Percentiles rank a stretch among this genome's conserved stretches.
Conservation (phyloP, 2,797 vertebrate species). For the Anolis apletophallus region DNA sequence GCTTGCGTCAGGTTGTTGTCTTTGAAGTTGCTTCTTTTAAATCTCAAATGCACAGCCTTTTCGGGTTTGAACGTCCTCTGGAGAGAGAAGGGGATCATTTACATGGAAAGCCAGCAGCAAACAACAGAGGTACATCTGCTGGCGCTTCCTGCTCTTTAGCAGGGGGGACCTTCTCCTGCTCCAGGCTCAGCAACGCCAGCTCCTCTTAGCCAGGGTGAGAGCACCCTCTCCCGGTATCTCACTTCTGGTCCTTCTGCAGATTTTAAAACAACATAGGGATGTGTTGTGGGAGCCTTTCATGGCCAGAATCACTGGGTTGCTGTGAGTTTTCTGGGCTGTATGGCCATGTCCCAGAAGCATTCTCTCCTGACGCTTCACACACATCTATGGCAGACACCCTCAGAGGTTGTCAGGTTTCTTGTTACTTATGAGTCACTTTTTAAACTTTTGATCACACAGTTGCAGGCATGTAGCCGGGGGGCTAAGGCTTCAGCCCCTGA, state of each 20-base stretch:
- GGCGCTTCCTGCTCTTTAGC: background rate
- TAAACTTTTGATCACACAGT: no score
- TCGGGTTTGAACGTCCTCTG: background rate
- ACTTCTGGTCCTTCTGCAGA: background rate
- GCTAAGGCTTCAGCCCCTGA: no score
- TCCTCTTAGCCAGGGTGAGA: background rate
- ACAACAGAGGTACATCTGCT: conserved; percentile 18
- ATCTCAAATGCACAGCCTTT: background rate
- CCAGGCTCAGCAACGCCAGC: background rate
- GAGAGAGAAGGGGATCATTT: background rate
- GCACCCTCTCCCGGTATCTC: conserved; percentile 13
- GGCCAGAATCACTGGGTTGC: no score
- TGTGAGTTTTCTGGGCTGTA: no score
- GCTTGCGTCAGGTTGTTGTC: background rate
- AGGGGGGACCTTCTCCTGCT: background rate
- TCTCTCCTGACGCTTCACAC: no score
- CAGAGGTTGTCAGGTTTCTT: no score
- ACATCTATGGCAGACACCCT: no score
- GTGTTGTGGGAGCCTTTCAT: no score
- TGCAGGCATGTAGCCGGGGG: no score
- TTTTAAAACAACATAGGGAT: background rate
- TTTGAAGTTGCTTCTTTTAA: conserved; percentile 8
- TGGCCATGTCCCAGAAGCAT: no score
- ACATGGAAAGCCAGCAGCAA: conserved; percentile 9
- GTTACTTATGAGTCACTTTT: no score